A percentile compares a stretch with the other conserved stretches of the same genome.
phyloP scores from a whole-genome alignment of 1,140 invertebrate genomes.

The Drosophila azteca region DNA sequence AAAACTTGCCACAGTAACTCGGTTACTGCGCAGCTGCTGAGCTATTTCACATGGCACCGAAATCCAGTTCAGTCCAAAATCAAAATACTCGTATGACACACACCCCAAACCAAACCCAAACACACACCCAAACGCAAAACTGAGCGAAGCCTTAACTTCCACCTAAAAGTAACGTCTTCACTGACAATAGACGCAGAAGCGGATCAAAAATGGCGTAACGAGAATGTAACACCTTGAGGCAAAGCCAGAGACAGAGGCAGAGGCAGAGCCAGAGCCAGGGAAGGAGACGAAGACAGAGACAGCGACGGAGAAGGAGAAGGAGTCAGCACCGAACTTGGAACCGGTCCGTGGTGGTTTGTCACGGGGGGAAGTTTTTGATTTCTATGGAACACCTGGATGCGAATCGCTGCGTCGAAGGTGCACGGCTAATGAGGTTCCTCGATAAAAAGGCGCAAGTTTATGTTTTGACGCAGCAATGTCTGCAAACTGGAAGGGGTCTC shows the following conservation, averaged over 20 bases:
- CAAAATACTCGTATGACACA: conserved; percentile 20
- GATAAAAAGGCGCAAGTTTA: conserved; percentile 53
- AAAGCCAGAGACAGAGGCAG: not conserved
- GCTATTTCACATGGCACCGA: conserved; percentile 51
- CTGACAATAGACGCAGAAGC: conserved; percentile 17
- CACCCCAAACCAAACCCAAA: conserved; percentile 2
- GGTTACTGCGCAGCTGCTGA: conserved; percentile 64
- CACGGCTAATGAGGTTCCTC: conserved; percentile 43
- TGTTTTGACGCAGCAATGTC: conserved; percentile 76
- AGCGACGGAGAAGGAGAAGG: conserved; percentile 1
- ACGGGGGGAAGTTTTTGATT: conserved; percentile 71
- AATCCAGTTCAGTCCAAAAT: conserved; percentile 22
- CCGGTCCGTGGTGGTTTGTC: conserved; percentile 35
- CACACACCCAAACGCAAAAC: no score
- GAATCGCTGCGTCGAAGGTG: conserved; percentile 62
- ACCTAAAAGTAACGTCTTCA: conserved; percentile 10
- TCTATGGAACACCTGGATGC: conserved; percentile 71
- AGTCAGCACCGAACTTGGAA: conserved; percentile 35
- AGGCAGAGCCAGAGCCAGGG: not conserved
- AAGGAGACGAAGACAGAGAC: not conserved
- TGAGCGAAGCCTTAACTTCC: not conserved
- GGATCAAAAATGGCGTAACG: conserved; percentile 42
- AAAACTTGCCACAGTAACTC: conserved; percentile 62
- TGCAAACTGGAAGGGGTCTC: conserved; percentile 21
- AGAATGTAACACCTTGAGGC: conserved; percentile 63